A percentile compares a stretch with the other conserved stretches of the same genome.
Conservation (phyloP, 2,113 vertebrate genomes). For the Mesoclemmys tuberculata region DNA sequence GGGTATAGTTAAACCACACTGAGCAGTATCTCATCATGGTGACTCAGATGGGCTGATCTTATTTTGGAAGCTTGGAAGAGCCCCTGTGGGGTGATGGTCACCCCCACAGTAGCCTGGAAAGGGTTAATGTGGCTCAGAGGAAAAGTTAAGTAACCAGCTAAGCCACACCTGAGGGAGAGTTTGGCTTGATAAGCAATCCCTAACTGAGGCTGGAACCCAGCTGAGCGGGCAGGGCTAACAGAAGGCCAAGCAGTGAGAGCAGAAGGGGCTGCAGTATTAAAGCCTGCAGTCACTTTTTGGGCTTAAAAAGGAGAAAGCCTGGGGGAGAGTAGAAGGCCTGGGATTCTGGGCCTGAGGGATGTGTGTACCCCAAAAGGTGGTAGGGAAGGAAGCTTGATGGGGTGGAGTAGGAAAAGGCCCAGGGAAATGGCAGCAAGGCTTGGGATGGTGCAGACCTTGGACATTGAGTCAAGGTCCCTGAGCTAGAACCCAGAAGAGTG, state of each 20-base stretch:
- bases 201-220: too few relatives aligned
- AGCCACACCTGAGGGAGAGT: not conserved
- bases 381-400: not conserved
- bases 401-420: not conserved
- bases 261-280: too few relatives aligned
- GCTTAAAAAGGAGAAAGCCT: too few relatives aligned
- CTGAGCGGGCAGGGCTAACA: too few relatives aligned
- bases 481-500: not conserved
- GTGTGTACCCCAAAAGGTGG: not conserved
- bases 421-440: not conserved
- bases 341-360: not conserved
- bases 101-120: not conserved
- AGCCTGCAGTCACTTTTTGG: too few relatives aligned
- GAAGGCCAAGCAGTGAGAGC: too few relatives aligned
- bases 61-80: not conserved
- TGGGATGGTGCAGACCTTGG: not conserved
- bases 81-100: not conserved
- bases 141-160: not conserved
- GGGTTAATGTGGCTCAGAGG: not conserved
- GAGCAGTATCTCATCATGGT: not conserved
- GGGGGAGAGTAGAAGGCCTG: not conserved
- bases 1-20: not conserved
- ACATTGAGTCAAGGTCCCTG: not conserved
- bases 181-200: too few relatives aligned
- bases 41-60: not conserved